Evolutionary conservation across 1,140 invertebrate genomes (phyloP), one percentile per base, ranked within the genome.

Genomic region (Planococcus citri): DNA sequence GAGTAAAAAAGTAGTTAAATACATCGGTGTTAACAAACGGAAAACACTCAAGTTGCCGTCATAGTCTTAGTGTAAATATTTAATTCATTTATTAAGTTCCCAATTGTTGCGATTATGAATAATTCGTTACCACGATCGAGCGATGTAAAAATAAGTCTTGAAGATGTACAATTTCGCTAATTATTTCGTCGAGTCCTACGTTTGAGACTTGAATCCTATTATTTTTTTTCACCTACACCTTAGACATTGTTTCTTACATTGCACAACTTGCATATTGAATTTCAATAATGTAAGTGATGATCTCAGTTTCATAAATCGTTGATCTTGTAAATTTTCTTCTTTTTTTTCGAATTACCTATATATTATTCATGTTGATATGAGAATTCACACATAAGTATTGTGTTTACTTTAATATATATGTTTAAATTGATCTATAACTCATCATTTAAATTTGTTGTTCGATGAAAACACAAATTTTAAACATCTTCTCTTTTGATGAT

Each of bases 261-360:
- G 41, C 41, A 51, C 41, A 51, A 51, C 41, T 51, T 51, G 41
- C n/a, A 20, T 51, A n/a, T 51, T 20, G 17, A 51, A 51, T 51
- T 20, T 33, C 29, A 33, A 33, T 3, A 51, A 51, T 51, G 10
- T 17, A 20, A 51, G 41, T 51, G 41, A 51, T 51, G 41, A 51
- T 51, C 41, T 51, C 41, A 51, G n/a, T 51, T 51, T 51, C 41
- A 51, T n/a, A 51, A 51, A 51, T 51, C 6, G 41, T 51, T 51
- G 41, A 51, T 51, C 10, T 51, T 51, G 17, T 51, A 9, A 3
- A 17, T 51, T 33, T 6, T 51, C n/a, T n/a, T 37, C 14, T 8
- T 37, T 37, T 37, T 8, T 8, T 37, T 37, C 33, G 33, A 6
- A 37, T n/a, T n/a, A n/a, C n/a, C n/a, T n/a, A n/a, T n/a, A n/a